Evolutionary conservation across 2,888 invertebrate genomes (phyloP), one percentile per base, ranked within the genome.

Genomic region (Drosophila gaucha): DNA sequence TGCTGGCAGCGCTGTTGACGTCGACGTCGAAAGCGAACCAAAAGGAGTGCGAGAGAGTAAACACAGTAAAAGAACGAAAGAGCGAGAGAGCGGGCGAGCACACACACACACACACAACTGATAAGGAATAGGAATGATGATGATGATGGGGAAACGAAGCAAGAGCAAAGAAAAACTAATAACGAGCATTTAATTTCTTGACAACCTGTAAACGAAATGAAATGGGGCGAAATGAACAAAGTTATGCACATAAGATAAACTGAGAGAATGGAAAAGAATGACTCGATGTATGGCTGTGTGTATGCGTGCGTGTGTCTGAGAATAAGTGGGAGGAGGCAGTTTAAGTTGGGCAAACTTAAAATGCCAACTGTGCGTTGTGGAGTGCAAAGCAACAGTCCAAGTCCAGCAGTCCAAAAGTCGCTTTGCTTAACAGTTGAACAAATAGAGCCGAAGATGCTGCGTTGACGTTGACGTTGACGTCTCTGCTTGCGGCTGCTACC

Each of bases 151-250:
- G 14, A 6, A 52, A 30, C 56, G 39, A n/a, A 49, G 57, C 39
- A 26, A 41, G 44, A 22, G 41, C 30, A 67, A 28, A 63, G 60
- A 49, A 47, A 69, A 56, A 60, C 64, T 64, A 74, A 68, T 82
- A 82, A 77, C 68, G 67, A 70, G 70, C 70, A 69, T 79, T 82
- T 83, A 74, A 86, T 74, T 76, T 76, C 74, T 66, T 83, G 75
- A 67, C 67, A 72, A 72, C 74, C 78, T 69, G 60, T 78, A 78
- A 68, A 43, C 62, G 59, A 82, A 80, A 67, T 59, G 55, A 58
- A 68, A 67, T 67, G 58, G 52, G 36, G 36, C 65, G 54, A 49
- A 84, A 63, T 63, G 58, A 74, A 62, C 65, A 52, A 62, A 62
- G 50, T 46, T 70, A 64, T 70, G 65, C 39, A 50, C 39, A 70